These are phyloP conservation scores for Drosophila hamatofila DNA, from an alignment of 2,888 invertebrate species.

Conservation along the genomic window DNA sequence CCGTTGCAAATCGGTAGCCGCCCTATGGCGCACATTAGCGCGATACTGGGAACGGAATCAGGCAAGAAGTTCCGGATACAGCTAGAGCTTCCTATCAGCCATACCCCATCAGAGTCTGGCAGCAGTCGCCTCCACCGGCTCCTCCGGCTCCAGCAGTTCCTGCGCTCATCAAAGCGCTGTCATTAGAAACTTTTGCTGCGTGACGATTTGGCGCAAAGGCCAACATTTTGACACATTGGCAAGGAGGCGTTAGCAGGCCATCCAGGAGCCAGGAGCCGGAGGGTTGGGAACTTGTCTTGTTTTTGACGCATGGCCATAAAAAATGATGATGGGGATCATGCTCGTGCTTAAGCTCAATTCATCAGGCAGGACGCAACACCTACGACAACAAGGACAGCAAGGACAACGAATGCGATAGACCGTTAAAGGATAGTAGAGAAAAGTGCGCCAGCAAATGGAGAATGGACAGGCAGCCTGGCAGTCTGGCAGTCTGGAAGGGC, in stretches of 20 bases:
- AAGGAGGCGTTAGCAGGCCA: slow-evolving; percentile 23
- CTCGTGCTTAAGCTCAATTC: slow-evolving; percentile 77
- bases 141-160: background rate
- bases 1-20: slow-evolving; percentile 12
- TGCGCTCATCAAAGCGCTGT: slow-evolving; percentile 33
- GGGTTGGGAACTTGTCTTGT: slow-evolving; percentile 48
- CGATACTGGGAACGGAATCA: slow-evolving; percentile 42
- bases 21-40: slow-evolving; percentile 55
- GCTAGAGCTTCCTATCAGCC: slow-evolving; percentile 33
- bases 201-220: slow-evolving; percentile 59
- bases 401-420: slow-evolving; percentile 2
- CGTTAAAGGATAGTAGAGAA: slow-evolving; percentile 1
- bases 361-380: slow-evolving; percentile 68
- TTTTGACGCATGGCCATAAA: slow-evolving; percentile 75
- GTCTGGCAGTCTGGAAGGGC: background rate
- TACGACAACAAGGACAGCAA: slow-evolving; percentile 40
- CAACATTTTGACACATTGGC: slow-evolving; percentile 72
- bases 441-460: background rate
- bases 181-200: slow-evolving; percentile 61
- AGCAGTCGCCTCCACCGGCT: background rate
- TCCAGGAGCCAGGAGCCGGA: background rate
- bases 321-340: slow-evolving; percentile 77
- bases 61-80: slow-evolving; percentile 54
- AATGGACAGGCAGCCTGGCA: background rate
- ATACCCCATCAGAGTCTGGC: background rate